These are phyloP conservation scores for Acrobasis consociella DNA, from an alignment of 2,888 invertebrate genomes.

Conservation along the genomic window DNA sequence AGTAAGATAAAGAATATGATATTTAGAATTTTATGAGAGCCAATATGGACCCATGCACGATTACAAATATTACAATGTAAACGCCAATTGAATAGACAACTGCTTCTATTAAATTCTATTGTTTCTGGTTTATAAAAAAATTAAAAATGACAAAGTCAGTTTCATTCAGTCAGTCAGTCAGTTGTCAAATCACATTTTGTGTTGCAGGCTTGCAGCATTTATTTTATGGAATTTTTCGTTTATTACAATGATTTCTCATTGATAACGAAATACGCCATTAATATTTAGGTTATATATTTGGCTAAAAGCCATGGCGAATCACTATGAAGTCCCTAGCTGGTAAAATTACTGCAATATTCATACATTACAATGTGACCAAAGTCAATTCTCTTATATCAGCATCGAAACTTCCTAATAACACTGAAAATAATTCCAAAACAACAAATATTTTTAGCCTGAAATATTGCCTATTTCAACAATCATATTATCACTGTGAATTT, in stretches of 20 bases:
- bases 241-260: slow-evolving; percentile 12
- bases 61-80: too few relatives aligned
- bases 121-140: background rate
- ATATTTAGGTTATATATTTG: background rate
- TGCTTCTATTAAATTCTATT: background rate
- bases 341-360: slow-evolving; percentile 57
- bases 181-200: slow-evolving; percentile 4
- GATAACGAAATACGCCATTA: background rate
- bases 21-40: too few relatives aligned
- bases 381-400: slow-evolving; percentile 14
- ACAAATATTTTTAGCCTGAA: background rate
- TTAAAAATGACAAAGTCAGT: too few relatives aligned
- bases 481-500: background rate
- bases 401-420: background rate
- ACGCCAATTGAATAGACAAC: background rate
- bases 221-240: slow-evolving; percentile 1
- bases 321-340: slow-evolving; percentile 96
- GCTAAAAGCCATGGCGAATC: slow-evolving; percentile 87
- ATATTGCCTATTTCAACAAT: background rate
- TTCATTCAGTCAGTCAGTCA: background rate
- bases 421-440: background rate
- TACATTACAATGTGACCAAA: background rate
- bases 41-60: too few relatives aligned
- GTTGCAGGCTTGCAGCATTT: background rate
- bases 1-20: too few relatives aligned